A percentile compares a stretch with the other conserved stretches of the same genome.
phyloP scores from a whole-genome alignment of 2,888 invertebrate genomes.

The Dicroscelio sp. region DNA sequence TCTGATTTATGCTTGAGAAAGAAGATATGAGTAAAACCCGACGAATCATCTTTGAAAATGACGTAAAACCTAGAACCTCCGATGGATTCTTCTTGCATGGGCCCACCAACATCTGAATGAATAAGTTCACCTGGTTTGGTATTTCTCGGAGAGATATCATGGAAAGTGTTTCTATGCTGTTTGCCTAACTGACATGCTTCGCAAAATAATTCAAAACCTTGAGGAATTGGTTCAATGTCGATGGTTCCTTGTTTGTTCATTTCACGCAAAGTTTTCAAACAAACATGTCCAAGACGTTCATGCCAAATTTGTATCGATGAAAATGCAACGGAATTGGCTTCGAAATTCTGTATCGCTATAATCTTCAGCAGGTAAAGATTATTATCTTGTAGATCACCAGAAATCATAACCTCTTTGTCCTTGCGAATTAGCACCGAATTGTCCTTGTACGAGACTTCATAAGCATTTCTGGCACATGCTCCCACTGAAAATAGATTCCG shows the following conservation, averaged over 20 bases:
- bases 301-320: background rate
- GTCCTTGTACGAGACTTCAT: background rate
- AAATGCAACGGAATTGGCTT: background rate
- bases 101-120: slow-evolving; percentile 81
- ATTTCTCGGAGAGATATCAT: background rate
- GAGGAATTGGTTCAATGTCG: too few relatives aligned
- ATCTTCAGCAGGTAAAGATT: slow-evolving; percentile 46
- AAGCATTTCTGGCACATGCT: slow-evolving; percentile 16
- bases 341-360: background rate
- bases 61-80: slow-evolving; percentile 78
- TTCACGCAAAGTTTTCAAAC: background rate
- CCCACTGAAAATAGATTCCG: slow-evolving; percentile 66
- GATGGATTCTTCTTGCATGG: slow-evolving; percentile 74
- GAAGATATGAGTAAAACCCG: slow-evolving; percentile 71
- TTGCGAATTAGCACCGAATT: background rate
- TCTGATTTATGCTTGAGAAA: slow-evolving; percentile 75
- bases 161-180: background rate
- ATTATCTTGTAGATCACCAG: too few relatives aligned
- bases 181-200: slow-evolving; percentile 25
- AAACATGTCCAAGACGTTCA: background rate
- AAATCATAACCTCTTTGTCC: too few relatives aligned
- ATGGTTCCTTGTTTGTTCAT: too few relatives aligned
- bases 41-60: slow-evolving; percentile 77
- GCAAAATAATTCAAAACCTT: slow-evolving; percentile 15
- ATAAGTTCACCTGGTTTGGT: slow-evolving; percentile 31